Evolutionary conservation across 2,113 vertebrate genomes (phyloP).

Genomic region (Corythornis vintsioides): DNA sequence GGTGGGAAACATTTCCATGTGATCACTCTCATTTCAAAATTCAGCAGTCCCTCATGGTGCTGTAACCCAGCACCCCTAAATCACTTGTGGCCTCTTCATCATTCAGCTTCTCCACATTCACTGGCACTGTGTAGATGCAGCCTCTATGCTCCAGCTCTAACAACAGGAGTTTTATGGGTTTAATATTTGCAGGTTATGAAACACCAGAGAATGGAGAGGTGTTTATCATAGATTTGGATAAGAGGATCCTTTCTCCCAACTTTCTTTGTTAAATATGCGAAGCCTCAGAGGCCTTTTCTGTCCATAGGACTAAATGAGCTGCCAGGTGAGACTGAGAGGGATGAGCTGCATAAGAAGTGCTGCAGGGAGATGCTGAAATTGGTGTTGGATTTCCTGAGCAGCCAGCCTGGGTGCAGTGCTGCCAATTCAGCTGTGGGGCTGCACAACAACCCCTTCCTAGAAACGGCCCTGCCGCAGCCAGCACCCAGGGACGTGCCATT

Average conservation of each 20-base stretch:
- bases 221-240: neutral
- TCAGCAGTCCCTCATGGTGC: neutral
- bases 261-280: neutral
- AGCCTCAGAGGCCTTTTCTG: neutral
- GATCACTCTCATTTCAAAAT: neutral
- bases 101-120: neutral
- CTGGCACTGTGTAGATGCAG: rapidly evolving
- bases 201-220: neutral
- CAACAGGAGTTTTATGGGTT: conserved; percentile 29
- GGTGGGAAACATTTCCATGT: neutral
- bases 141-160: neutral
- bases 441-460: neutral
- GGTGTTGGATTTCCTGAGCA: neutral
- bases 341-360: neutral
- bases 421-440: neutral
- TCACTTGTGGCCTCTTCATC: neutral
- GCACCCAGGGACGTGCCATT: rapidly evolving
- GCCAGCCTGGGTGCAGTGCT: rapidly evolving
- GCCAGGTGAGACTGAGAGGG: neutral
- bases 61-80: neutral
- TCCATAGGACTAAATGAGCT: neutral
- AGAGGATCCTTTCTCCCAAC: neutral
- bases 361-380: rapidly evolving
- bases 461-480: neutral
- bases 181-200: conserved; percentile 22